phyloP scores from a whole-genome alignment of 2,113 vertebrate genomes.

The Aegithalos caudatus region DNA sequence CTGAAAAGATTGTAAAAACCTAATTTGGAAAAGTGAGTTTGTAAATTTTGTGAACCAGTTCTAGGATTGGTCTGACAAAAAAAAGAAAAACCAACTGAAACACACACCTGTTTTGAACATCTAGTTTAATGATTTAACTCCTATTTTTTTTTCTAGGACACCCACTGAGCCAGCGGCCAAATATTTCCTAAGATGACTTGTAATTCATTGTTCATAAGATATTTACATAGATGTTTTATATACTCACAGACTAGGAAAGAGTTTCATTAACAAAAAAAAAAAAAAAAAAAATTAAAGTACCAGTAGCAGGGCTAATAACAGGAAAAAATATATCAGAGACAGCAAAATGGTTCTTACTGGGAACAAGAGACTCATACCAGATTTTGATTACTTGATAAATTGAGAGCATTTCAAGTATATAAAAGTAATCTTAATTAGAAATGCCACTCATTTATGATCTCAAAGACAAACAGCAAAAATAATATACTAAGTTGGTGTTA shows the following conservation, averaged over 20 bases:
- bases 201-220: neutral
- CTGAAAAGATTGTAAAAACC: constrained; percentile 1
- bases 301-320: neutral
- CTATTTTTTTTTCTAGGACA: neutral
- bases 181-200: neutral
- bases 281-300: neutral
- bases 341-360: neutral
- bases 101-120: neutral
- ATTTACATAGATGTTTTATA: neutral
- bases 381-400: neutral
- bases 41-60: neutral
- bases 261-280: neutral
- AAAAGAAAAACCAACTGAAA: neutral
- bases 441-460: neutral
- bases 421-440: neutral
- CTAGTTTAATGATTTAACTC: neutral
- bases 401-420: neutral
- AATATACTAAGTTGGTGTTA: neutral
- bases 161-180: neutral
- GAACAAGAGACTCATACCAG: neutral
- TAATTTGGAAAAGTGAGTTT: neutral
- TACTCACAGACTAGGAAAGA: neutral
- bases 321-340: neutral
- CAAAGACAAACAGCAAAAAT: neutral
- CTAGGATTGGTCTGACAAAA: neutral